Conservation (phyloP, 1,140 invertebrate genomes). For the Sesamia nonagrioides region DNA sequence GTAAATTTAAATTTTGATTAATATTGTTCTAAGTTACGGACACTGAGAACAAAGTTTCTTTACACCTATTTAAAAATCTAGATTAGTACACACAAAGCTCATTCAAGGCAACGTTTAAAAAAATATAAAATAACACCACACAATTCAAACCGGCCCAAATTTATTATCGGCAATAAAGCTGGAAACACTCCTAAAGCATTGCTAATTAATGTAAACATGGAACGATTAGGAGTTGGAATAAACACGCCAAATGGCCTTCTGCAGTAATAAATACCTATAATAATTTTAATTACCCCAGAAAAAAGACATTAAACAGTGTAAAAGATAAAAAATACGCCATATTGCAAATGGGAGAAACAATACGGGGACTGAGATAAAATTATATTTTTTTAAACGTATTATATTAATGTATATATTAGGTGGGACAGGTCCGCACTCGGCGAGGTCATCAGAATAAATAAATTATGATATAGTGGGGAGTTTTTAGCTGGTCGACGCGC, state of each 20-base stretch:
- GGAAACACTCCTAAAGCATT: constrained; percentile 80
- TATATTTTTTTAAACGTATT: constrained; percentile 75
- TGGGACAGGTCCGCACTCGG: constrained; percentile 72
- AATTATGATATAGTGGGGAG: constrained; percentile 84
- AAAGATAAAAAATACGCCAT: constrained; percentile 80
- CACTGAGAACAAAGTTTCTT: too few relatives aligned
- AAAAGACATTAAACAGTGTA: constrained; percentile 80
- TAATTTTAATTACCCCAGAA: constrained; percentile 84
- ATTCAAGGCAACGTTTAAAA: neutral
- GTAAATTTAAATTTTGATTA: too few relatives aligned
- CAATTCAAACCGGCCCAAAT: constrained; percentile 61
- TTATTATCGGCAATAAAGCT: constrained; percentile 82
- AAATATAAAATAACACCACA: constrained; percentile 13
- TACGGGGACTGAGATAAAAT: constrained; percentile 62
- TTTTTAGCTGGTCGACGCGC: constrained; percentile 70
- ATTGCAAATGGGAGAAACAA: constrained; percentile 82
- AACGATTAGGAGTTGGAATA: constrained; percentile 83
- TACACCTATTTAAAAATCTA: neutral
- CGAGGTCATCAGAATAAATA: constrained; percentile 83
- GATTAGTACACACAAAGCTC: neutral
- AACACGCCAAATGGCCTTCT: constrained; percentile 78
- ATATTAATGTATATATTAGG: constrained; percentile 69
- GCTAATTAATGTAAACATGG: constrained; percentile 86
- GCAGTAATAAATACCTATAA: constrained; percentile 86
- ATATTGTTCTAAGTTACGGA: too few relatives aligned